These are phyloP conservation scores for Propithecus perrieri DNA, from an alignment of 2,797 vertebrate species.

Conservation along the genomic window DNA sequence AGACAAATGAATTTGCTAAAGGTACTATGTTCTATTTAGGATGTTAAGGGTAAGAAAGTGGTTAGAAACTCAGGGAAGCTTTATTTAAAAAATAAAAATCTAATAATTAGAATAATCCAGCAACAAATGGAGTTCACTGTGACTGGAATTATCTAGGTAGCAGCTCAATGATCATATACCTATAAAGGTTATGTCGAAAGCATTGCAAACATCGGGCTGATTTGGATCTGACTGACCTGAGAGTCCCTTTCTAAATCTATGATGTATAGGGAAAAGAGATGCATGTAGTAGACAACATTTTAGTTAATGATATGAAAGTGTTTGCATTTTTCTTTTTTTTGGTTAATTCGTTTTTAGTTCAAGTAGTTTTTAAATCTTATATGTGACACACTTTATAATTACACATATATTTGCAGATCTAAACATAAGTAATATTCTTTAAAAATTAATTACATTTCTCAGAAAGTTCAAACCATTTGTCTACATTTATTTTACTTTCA, in stretches of 20 bases:
- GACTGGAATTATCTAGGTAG: neutral
- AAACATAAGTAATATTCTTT: slow-evolving; percentile 12
- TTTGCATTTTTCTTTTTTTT: neutral
- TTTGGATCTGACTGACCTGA: neutral
- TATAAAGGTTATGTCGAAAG: neutral
- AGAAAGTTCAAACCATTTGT: neutral
- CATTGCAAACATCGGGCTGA: neutral
- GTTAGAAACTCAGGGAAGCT: neutral
- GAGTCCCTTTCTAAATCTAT: neutral
- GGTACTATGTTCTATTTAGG: neutral
- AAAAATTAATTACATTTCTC: slow-evolving; percentile 6
- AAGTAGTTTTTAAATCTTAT: neutral
- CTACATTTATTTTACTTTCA: neutral
- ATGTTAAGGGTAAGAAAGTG: neutral
- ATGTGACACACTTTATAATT: neutral
- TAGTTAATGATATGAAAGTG: neutral
- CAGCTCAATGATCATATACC: neutral
- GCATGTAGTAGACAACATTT: neutral
- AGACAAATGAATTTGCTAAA: neutral
- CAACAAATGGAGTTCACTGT: neutral
- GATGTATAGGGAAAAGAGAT: neutral
- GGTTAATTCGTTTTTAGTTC: neutral
- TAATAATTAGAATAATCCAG: neutral
- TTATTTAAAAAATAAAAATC: neutral
- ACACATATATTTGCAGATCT: neutral